These are phyloP conservation scores for Talpa occidentalis DNA, from an alignment of 2,113 vertebrate genomes.

Conservation along the genomic window DNA sequence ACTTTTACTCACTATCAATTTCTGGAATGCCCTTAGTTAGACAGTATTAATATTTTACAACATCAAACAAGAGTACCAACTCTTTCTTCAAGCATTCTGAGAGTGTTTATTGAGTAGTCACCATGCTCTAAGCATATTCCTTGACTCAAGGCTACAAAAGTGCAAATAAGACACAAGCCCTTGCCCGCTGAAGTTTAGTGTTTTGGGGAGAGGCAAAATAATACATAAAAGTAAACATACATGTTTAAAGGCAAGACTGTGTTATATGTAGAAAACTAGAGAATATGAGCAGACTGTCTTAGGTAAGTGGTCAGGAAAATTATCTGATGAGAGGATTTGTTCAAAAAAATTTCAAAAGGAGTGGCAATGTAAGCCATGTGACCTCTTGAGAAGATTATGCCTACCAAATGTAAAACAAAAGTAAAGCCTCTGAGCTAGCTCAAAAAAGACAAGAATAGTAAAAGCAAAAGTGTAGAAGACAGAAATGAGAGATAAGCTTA, in stretches of 20 bases:
- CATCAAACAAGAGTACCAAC: neutral
- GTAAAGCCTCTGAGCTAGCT: neutral
- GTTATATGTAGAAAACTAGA: slow-evolving; percentile 4
- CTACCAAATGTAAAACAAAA: neutral
- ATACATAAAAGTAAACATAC: neutral
- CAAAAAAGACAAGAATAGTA: neutral
- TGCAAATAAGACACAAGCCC: neutral
- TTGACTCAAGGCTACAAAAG: neutral
- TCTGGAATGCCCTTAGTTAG: neutral
- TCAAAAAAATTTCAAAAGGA: neutral
- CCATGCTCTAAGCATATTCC: neutral
- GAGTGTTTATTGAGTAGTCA: neutral
- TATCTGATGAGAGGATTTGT: neutral
- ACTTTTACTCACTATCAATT: neutral
- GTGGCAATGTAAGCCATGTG: no score
- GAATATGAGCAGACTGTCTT: neutral
- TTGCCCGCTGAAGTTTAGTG: neutral
- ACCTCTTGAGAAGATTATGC: neutral
- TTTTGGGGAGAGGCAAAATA: neutral
- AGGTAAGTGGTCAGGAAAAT: fast-evolving
- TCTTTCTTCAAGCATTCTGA: neutral
- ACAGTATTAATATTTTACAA: neutral
- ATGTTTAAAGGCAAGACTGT: neutral
- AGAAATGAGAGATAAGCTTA: neutral
- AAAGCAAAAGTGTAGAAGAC: neutral